Conservation (phyloP, 2,113 vertebrate species). For the Paraplagusia blochii region DNA sequence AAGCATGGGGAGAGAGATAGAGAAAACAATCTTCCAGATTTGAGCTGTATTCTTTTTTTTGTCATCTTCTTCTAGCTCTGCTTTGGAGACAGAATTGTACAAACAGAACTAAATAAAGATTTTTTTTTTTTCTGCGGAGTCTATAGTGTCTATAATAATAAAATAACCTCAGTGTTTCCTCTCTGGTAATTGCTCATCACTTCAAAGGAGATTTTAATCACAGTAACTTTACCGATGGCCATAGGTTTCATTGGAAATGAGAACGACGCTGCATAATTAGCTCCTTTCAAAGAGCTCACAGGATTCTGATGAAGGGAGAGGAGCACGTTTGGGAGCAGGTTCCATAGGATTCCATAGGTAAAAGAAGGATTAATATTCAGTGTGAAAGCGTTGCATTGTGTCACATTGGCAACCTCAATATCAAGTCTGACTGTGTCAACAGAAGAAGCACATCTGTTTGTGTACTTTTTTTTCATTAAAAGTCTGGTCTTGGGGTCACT, state of each 20-base stretch:
- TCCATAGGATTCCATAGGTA: slow-evolving; percentile 64
- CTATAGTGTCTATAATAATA: slow-evolving; percentile 55
- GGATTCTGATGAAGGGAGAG: slow-evolving; percentile 64
- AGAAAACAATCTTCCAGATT: slow-evolving; percentile 1
- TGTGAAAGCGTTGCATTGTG: too few species aligned
- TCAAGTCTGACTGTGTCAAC: too few species aligned
- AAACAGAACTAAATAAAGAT: slow-evolving; percentile 43
- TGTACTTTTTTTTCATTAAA: too few species aligned
- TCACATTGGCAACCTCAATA: too few species aligned
- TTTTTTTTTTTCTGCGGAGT: slow-evolving; percentile 19
- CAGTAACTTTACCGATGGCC: slow-evolving; percentile 42
- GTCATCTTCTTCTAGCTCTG: slow-evolving; percentile 17
- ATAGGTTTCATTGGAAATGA: slow-evolving; percentile 59
- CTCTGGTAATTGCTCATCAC: slow-evolving; percentile 50
- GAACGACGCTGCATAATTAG: slow-evolving; percentile 68
- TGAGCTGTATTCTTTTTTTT: too few species aligned
- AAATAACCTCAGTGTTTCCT: slow-evolving; percentile 53
- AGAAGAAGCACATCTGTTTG: too few species aligned
- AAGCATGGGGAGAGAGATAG: slow-evolving; percentile 14
- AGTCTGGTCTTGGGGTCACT: too few species aligned
- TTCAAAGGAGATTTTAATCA: slow-evolving; percentile 62
- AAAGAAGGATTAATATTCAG: slow-evolving; percentile 59
- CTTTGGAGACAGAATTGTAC: slow-evolving; percentile 13
- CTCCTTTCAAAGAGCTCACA: slow-evolving; percentile 57
- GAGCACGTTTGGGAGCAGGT: slow-evolving; percentile 54